A percentile compares a stretch with the other conserved stretches of the same genome.
These are phyloP conservation scores for Anseranas semipalmata DNA, from an alignment of 2,113 vertebrate genomes.

Conservation along the genomic window DNA sequence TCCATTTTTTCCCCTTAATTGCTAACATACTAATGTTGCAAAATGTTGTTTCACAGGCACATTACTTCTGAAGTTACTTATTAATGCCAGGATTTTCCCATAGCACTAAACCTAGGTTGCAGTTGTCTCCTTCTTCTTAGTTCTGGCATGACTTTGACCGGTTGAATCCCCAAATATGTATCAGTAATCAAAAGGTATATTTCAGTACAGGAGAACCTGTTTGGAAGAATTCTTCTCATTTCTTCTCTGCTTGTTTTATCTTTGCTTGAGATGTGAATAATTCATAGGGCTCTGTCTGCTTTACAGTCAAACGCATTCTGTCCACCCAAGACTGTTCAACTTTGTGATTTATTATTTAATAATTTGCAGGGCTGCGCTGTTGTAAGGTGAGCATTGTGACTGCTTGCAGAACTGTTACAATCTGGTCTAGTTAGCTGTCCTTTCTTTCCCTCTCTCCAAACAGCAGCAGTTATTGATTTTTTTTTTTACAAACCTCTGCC, in stretches of 20 bases:
- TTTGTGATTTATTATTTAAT: constrained; percentile 96
- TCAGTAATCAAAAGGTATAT: constrained; percentile 83
- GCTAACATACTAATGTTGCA: constrained; percentile 66
- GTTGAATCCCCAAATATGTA: constrained; percentile 73
- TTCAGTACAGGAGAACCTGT: constrained; percentile 82
- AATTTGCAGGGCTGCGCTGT: constrained; percentile 87
- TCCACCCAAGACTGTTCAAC: constrained; percentile 88
- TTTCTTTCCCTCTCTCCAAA: constrained; percentile 88
- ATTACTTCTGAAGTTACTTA: constrained; percentile 83
- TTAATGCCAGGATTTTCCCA: constrained; percentile 80
- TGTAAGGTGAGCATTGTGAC: constrained; percentile 87
- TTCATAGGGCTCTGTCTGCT: constrained; percentile 88
- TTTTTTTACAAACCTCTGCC: constrained; percentile 84
- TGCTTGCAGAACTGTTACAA: constrained; percentile 89
- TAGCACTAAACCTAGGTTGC: constrained; percentile 68
- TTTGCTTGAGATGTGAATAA: constrained; percentile 87
- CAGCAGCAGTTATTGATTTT: constrained; percentile 89
- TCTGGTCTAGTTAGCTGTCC: constrained; percentile 90
- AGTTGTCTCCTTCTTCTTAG: constrained; percentile 70
- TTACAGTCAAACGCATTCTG: constrained; percentile 89
- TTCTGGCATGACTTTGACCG: constrained; percentile 73
- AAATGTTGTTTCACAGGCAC: constrained; percentile 72
- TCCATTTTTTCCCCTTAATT: constrained; percentile 56
- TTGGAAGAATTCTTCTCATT: constrained; percentile 84
- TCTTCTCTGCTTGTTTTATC: constrained; percentile 87